phyloP scores from a whole-genome alignment of 2,888 invertebrate species.

The Agonopterix arenella region DNA sequence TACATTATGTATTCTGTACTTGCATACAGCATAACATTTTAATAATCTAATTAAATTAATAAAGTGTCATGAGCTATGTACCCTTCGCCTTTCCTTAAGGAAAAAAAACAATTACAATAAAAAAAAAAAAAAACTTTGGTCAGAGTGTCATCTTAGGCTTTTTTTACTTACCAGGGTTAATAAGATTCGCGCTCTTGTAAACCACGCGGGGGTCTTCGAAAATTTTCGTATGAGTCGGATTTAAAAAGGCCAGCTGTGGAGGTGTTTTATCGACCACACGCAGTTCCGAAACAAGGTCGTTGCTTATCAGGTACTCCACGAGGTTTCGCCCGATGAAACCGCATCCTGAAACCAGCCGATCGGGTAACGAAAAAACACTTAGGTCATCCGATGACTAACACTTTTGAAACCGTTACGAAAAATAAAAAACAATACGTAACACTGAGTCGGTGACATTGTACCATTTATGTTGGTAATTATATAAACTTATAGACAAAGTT shows the following conservation, averaged over 20 bases:
- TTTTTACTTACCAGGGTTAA: slow-evolving; percentile 85
- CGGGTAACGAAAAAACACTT: slow-evolving; percentile 28
- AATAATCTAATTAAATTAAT: too few species aligned
- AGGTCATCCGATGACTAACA: slow-evolving; percentile 58
- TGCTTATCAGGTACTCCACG: slow-evolving; percentile 86
- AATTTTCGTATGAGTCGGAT: slow-evolving; percentile 81
- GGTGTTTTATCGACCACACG: slow-evolving; percentile 95
- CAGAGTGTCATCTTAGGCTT: too few species aligned
- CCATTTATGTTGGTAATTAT: background rate
- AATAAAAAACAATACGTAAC: slow-evolving; percentile 18
- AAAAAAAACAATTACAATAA: background rate
- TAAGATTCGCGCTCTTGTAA: slow-evolving; percentile 94
- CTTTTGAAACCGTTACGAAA: slow-evolving; percentile 53
- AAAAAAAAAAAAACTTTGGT: background rate
- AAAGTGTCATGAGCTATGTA: too few species aligned
- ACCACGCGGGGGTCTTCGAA: slow-evolving; percentile 88
- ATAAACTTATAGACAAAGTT: background rate
- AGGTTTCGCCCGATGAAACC: slow-evolving; percentile 95
- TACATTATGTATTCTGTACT: too few species aligned
- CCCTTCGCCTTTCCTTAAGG: too few species aligned
- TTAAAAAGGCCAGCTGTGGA: slow-evolving; percentile 94
- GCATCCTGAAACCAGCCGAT: slow-evolving; percentile 82
- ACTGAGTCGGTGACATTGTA: background rate
- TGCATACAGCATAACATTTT: too few species aligned
- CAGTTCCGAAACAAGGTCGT: slow-evolving; percentile 84